Evolutionary conservation across 2,113 vertebrate genomes (phyloP), one percentile per base, ranked within the genome.

Genomic region (Aspidoscelis tigris): DNA sequence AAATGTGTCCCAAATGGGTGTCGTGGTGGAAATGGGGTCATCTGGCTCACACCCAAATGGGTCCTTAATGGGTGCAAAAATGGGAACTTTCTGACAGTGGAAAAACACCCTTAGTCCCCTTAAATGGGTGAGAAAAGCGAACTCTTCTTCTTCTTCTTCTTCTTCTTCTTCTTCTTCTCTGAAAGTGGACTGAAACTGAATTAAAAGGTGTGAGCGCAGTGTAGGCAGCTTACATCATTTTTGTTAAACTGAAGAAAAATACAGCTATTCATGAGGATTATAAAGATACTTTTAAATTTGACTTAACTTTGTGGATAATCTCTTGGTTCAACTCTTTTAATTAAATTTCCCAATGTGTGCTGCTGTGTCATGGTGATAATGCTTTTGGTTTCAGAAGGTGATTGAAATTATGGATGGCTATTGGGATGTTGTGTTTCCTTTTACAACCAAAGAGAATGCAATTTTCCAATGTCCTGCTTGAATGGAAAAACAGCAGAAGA

Each of bases 391-490:
- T 58, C 50, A 71, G 16, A 80, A 7, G 18, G 24, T n/a, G 21
- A 41, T 81, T 80, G 69, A 21, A 80, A 80, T 82, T 41, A 33
- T 5, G 26, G 21, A 24, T 58, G 47, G 33, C 50, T 58, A 41
- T 72, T 58, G 22, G 33, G 39, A 20, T 20, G 47, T 80, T 4
- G 61, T 61, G 20, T 2, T 76, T 85, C 91, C 83, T 82, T 2
- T 16, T 76, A 0, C 70, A 58, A 83, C 1, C 20, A 5, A 87
- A 41, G 12, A 89, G 10, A 14, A 22, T 72, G 65, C 79, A 68
- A 3, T 84, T 72, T 55, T 76, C 58, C 20, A 72, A 2, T 8
- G 86, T 88, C 76, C 58, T 65, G 61, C 18, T 84, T 64, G 53
- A 24, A 22, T 71, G 71, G 55, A 39, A 72, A 84, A 61, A 24